phyloP scores from a whole-genome alignment of 2,888 invertebrate species.

The Tetramorium bicarinatum region DNA sequence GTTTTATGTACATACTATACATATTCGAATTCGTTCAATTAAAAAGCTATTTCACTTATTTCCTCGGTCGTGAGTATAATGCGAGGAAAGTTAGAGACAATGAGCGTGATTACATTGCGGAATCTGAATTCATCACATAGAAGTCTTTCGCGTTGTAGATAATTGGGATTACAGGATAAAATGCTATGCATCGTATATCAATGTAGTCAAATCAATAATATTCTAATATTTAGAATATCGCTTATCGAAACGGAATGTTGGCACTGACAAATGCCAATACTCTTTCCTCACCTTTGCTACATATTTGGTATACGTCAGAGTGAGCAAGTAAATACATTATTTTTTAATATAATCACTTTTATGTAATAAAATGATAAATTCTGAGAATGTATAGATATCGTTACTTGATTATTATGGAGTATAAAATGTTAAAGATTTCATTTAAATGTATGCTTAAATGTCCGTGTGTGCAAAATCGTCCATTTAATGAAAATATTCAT shows the following conservation, averaged over 20 bases:
- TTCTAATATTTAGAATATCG: slow-evolving; percentile 21
- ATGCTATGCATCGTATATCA: not conserved
- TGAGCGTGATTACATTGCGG: slow-evolving; percentile 60
- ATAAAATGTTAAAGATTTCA: not conserved
- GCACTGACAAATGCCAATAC: not conserved
- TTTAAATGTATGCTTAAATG: not conserved
- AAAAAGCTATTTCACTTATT: slow-evolving; percentile 68
- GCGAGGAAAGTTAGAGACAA: slow-evolving; percentile 60
- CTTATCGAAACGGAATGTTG: slow-evolving; percentile 17
- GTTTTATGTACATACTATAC: slow-evolving; percentile 76
- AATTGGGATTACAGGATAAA: slow-evolving; percentile 14
- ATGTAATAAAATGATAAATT: slow-evolving; percentile 17
- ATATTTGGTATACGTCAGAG: not conserved
- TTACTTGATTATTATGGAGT: not conserved
- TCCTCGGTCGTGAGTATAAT: slow-evolving; percentile 61
- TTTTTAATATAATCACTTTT: not conserved
- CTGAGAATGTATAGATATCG: not conserved
- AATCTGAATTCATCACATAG: slow-evolving; percentile 73
- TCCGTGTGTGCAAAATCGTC: not conserved
- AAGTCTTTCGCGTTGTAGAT: slow-evolving; percentile 18
- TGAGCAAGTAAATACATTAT: not conserved
- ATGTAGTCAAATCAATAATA: not conserved
- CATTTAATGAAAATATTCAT: not conserved
- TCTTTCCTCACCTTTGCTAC: slow-evolving; percentile 9
- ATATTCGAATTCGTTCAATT: slow-evolving; percentile 69